Evolutionary conservation across 2,113 vertebrate species (phyloP).

Genomic region (Ailurus styani): DNA sequence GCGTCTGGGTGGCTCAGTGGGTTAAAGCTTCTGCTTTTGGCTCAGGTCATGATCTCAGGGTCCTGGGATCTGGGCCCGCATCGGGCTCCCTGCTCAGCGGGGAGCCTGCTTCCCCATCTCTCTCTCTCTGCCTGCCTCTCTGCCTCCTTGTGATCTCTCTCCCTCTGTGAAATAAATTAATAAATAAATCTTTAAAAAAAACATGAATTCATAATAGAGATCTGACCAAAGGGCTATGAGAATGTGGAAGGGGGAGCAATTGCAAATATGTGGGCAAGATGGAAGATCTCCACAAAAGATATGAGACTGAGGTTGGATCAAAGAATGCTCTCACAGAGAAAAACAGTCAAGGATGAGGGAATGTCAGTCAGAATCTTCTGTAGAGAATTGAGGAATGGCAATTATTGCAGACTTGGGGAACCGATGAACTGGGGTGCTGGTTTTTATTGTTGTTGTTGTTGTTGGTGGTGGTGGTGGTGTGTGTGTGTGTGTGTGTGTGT

Average conservation of each 20-base stretch:
- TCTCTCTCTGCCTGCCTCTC: too few species aligned
- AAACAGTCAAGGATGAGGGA: not conserved
- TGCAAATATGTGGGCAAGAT: not conserved
- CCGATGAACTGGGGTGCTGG: not conserved
- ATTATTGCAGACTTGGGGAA: not conserved
- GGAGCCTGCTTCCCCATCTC: too few species aligned
- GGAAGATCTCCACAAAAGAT: not conserved
- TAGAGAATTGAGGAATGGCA: not conserved
- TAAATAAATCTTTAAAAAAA: too few species aligned
- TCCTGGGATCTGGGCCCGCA: too few species aligned
- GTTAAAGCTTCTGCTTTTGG: too few species aligned
- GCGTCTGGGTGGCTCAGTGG: too few species aligned
- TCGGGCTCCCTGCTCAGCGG: too few species aligned
- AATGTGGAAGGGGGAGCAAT: not conserved
- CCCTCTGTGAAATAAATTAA: too few species aligned
- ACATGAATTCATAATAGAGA: not conserved
- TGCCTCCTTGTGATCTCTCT: too few species aligned
- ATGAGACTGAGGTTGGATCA: not conserved
- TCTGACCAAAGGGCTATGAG: not conserved
- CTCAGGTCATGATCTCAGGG: too few species aligned
- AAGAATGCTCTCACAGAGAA: not conserved
- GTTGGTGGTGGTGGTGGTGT: not conserved
- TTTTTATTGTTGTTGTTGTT: too few species aligned
- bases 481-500: too few species aligned
- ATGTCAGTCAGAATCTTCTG: not conserved